These are phyloP conservation scores for Drosophila anomelani DNA, from an alignment of 2,888 invertebrate species.

Conservation along the genomic window DNA sequence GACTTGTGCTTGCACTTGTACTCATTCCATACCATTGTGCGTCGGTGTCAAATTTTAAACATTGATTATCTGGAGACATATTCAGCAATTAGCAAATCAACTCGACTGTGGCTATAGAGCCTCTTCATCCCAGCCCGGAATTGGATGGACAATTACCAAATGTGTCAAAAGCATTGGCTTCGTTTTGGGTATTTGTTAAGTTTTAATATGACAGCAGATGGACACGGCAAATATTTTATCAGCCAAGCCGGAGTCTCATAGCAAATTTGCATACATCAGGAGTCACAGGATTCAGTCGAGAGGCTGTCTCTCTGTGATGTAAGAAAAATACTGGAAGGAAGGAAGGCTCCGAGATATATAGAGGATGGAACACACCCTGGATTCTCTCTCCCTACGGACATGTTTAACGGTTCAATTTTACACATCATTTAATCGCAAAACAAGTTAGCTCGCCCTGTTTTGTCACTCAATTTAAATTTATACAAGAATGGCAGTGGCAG, in stretches of 20 bases:
- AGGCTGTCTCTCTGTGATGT: slow-evolving; percentile 14
- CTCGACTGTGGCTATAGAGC: slow-evolving; percentile 66
- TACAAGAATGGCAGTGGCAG: slow-evolving; percentile 28
- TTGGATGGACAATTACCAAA: slow-evolving; percentile 70
- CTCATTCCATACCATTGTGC: slow-evolving; percentile 5
- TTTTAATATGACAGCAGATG: slow-evolving; percentile 74
- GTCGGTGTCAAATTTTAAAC: slow-evolving; percentile 77
- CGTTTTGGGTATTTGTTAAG: slow-evolving; percentile 53
- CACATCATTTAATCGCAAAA: slow-evolving; percentile 82
- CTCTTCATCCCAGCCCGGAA: slow-evolving; percentile 2
- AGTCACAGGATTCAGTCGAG: slow-evolving; percentile 42
- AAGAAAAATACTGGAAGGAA: slow-evolving; percentile 17
- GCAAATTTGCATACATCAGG: slow-evolving; percentile 63
- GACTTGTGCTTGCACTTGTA: slow-evolving; percentile 21
- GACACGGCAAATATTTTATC: slow-evolving; percentile 57
- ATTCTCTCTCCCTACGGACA: slow-evolving; percentile 71
- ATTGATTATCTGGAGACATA: slow-evolving; percentile 84
- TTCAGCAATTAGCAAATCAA: slow-evolving; percentile 84
- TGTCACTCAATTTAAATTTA: slow-evolving; percentile 79
- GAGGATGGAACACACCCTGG: slow-evolving; percentile 13
- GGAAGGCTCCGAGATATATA: background rate
- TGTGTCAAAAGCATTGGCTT: slow-evolving; percentile 71
- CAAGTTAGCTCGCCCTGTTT: slow-evolving; percentile 63
- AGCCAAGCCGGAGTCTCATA: slow-evolving; percentile 30
- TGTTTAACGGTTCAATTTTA: slow-evolving; percentile 81